These are phyloP conservation scores for Lysiphlebus fabarum DNA, from an alignment of 1,140 invertebrate species.

Conservation along the genomic window DNA sequence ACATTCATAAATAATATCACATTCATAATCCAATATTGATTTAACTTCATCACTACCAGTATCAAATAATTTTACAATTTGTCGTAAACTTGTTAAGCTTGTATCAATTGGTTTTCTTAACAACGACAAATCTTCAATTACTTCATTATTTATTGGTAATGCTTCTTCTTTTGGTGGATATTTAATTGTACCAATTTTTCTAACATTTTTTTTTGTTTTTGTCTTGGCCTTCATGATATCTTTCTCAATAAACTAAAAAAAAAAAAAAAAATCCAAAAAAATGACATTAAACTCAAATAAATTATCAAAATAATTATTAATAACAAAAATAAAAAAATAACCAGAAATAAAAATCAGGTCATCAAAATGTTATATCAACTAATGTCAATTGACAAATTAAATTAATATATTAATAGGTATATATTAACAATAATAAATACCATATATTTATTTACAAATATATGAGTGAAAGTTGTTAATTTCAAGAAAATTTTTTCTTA, in stretches of 20 bases:
- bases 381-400: no score
- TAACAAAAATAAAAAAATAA: background rate
- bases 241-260: conserved; percentile 14
- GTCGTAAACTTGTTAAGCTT: conserved; percentile 60
- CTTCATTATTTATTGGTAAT: conserved; percentile 23
- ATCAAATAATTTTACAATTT: conserved; percentile 48
- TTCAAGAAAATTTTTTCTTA: no score
- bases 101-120: conserved; percentile 63
- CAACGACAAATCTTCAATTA: conserved; percentile 55
- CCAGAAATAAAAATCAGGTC: background rate
- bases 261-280: conserved; percentile 3
- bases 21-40: conserved; percentile 70
- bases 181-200: conserved; percentile 22
- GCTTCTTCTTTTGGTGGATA: conserved; percentile 9
- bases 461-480: no score
- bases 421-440: no score
- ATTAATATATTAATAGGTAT: no score
- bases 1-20: conserved; percentile 82
- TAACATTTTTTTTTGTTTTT: conserved; percentile 28
- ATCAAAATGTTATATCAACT: no score
- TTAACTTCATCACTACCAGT: conserved; percentile 59
- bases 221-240: conserved; percentile 27
- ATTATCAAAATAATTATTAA: background rate
- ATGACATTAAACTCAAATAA: background rate
- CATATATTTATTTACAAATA: no score